A percentile compares a stretch with the other conserved stretches of the same genome.
Conservation (phyloP, 2,797 vertebrate species). For the Sebastes jordani region DNA sequence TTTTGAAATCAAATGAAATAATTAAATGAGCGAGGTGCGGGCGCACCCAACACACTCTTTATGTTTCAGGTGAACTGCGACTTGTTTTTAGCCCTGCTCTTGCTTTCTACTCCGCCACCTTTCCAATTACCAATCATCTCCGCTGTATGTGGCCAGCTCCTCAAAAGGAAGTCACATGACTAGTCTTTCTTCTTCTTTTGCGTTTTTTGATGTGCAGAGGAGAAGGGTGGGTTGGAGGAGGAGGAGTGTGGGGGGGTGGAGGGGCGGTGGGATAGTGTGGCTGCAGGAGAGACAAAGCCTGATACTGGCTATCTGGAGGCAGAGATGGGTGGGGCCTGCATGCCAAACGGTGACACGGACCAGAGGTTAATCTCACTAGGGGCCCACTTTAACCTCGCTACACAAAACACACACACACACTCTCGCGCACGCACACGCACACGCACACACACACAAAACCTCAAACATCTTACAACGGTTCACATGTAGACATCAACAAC, state of each 20-base stretch:
- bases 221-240: conserved; percentile 59
- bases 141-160: conserved; percentile 79
- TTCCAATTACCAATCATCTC: conserved; percentile 75
- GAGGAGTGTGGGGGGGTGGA: conserved; percentile 15
- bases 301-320: conserved; percentile 84
- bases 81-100: conserved; percentile 31
- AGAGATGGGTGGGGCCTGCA: conserved; percentile 84
- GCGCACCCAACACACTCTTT: not conserved
- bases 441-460: conserved; percentile 30
- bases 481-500: conserved; percentile 54
- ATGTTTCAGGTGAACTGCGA: conserved; percentile 28
- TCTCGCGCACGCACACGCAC: not conserved
- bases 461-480: conserved; percentile 56
- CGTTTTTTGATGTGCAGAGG: conserved; percentile 68
- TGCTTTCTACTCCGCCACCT: conserved; percentile 61
- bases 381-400: conserved; percentile 87
- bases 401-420: conserved; percentile 78
- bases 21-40: not conserved
- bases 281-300: conserved; percentile 88
- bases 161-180: conserved; percentile 89
- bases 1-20: not conserved
- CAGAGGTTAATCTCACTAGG: conserved; percentile 87
- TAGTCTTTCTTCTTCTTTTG: conserved; percentile 80
- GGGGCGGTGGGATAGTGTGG: conserved; percentile 64
- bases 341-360: conserved; percentile 86